Base-by-base conservation (phyloP, 2,797 vertebrate genomes). In the Lagodon rhomboides region DNA sequence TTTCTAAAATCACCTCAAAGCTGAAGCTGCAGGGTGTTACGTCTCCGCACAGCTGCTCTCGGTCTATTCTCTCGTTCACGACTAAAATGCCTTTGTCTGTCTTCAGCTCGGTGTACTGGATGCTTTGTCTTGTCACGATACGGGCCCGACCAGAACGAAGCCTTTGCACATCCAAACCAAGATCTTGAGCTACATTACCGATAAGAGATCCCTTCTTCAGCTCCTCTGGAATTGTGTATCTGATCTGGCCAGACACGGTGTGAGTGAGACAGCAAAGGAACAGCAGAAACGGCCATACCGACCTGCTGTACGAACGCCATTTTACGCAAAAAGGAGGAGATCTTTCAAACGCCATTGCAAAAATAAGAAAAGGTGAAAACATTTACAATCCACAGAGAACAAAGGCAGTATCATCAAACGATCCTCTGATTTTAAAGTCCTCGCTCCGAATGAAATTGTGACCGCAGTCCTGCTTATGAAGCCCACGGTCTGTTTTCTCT, bases 1-100 rank as follows among this genome's bases (percentile, higher is more conserved):
- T 90, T 70, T 92, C 91, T 65, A 93, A 76, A 83, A 93, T 80
- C 0, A 92, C 43, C 55, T 93, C 89, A 61, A 93, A 89, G 51
- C 74, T 86, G 66, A 92, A 85, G 55, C 89, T 89, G n/a, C 93
- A 94, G 0, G 87, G 88, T 13, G 88, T 84, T 16, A 77, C 75
- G 34, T 92, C 86, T 64, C 86, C 80, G 49, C 91, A 93, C 5
- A 92, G 84, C 85, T 90, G 65, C 65, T 93, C 92, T 69, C 91
- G 77, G 73, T 93, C 91, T 43, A 93, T 92, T 41, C 78, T 90
- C 68, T 91, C 89, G 13, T 84, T 86, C 41, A 93, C 87, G 12
- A 93, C 77, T 68, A 92, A 77, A 73, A 79, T 60, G 23, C 92
- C 91, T 82, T 87, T 92, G 82, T 88, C 89, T 75, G 79, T 50